Evolutionary conservation across 2,113 vertebrate species (phyloP).

Genomic region (human (Homo sapiens)): DNA sequence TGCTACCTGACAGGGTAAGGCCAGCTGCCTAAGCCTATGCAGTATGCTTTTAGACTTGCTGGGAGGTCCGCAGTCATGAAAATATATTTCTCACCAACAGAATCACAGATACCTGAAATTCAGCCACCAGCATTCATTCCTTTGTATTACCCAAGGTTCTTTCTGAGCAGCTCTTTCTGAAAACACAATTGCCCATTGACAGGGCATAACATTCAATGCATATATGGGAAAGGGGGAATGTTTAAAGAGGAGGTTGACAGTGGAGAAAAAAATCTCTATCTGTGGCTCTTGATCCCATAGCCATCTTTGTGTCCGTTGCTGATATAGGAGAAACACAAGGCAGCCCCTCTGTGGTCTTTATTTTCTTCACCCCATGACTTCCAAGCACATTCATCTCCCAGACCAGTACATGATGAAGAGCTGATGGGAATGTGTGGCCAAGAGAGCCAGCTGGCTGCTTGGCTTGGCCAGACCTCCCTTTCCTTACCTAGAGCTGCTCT

Average conservation of each 20-base stretch:
- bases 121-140: neutral
- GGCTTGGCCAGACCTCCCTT: slow-evolving; percentile 45
- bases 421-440: slow-evolving; percentile 32
- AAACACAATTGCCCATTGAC: neutral
- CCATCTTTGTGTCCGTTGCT: neutral
- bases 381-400: neutral
- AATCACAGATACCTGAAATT: slow-evolving; percentile 17
- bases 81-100: slow-evolving; percentile 4
- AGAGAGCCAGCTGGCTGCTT: slow-evolving; percentile 70
- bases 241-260: slow-evolving; percentile 9
- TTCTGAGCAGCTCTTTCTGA: slow-evolving; percentile 40
- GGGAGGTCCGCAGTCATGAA: slow-evolving; percentile 51
- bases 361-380: neutral
- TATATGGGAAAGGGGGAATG: neutral
- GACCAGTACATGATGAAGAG: neutral
- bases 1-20: slow-evolving; percentile 30
- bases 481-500: slow-evolving; percentile 38
- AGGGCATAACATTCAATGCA: slow-evolving; percentile 2
- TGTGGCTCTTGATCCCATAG: neutral
- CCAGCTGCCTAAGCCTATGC: neutral
- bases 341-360: neutral
- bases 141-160: neutral
- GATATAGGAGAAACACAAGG: neutral
- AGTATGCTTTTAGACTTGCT: neutral
- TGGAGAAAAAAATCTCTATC: neutral